These are phyloP conservation scores for Agrochola lota DNA, from an alignment of 2,888 invertebrate species.

Conservation along the genomic window DNA sequence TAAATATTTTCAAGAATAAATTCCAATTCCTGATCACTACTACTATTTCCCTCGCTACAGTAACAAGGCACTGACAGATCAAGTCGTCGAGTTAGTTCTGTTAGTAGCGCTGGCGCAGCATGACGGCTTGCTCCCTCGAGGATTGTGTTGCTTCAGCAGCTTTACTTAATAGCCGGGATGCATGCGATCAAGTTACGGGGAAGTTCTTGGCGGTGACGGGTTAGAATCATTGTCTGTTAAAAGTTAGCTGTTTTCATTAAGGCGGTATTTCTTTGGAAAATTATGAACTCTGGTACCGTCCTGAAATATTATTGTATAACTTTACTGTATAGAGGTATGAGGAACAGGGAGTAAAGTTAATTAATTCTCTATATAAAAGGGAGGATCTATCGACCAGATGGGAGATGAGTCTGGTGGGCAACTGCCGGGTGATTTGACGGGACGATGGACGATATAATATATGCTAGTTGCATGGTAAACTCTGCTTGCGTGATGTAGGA, in stretches of 20 bases:
- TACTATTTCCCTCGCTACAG: conserved; percentile 3
- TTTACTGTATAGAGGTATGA: no score
- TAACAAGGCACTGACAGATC: conserved; percentile 28
- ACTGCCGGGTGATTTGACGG: no score
- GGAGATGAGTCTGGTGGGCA: no score
- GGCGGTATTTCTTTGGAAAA: not conserved
- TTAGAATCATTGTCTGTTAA: not conserved
- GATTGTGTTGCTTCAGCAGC: conserved; percentile 4
- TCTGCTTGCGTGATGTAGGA: no score
- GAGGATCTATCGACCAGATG: no score
- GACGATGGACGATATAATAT: no score
- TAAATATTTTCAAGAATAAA: not conserved
- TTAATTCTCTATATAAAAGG: no score
- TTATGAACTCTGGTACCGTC: not conserved
- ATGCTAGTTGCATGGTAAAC: no score
- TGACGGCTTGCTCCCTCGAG: conserved; percentile 27
- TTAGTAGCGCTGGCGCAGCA: conserved; percentile 1
- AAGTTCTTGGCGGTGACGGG: not conserved
- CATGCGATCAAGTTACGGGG: conserved; percentile 29
- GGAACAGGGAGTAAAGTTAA: no score
- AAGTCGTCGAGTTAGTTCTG: conserved; percentile 28
- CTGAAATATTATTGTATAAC: not conserved
- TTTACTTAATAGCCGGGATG: conserved; percentile 26
- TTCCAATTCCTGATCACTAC: not conserved
- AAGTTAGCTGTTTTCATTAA: not conserved